Conservation (phyloP, 2,797 vertebrate species). For the Acanthiza pusilla region DNA sequence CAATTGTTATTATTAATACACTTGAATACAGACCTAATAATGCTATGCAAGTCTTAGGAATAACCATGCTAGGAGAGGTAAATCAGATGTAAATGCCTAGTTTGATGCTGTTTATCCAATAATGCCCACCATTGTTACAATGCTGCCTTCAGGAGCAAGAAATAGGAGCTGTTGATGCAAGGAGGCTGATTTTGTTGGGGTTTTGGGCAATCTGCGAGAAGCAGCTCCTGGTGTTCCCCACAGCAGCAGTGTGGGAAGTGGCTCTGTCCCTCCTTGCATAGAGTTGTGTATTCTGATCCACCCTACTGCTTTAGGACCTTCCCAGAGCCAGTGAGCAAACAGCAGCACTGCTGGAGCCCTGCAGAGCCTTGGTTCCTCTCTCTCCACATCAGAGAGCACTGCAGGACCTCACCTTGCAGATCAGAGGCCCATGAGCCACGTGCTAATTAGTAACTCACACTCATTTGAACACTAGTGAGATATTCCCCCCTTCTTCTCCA, state of each 20-base stretch:
- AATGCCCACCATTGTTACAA: background rate
- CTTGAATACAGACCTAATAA: background rate
- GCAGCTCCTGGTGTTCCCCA: background rate
- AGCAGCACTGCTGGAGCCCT: background rate
- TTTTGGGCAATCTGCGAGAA: background rate
- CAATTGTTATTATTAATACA: slow-evolving; percentile 61
- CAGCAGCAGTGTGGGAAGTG: background rate
- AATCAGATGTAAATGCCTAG: background rate
- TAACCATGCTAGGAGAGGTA: background rate
- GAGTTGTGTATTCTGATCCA: fast-evolving
- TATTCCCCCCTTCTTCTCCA: background rate
- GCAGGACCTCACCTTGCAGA: background rate
- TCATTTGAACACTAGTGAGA: background rate
- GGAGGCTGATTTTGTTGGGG: background rate
- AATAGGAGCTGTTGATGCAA: background rate
- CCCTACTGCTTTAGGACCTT: background rate
- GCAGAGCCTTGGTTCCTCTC: background rate
- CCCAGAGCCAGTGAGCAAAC: background rate
- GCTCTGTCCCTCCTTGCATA: background rate
- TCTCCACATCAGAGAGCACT: background rate
- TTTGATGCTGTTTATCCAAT: background rate
- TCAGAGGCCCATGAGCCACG: fast-evolving
- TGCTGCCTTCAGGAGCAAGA: background rate
- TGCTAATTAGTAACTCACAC: background rate
- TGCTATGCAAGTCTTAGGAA: background rate